Evolutionary conservation across 1,140 invertebrate species (phyloP).

Genomic region (Cotesia vestalis): DNA sequence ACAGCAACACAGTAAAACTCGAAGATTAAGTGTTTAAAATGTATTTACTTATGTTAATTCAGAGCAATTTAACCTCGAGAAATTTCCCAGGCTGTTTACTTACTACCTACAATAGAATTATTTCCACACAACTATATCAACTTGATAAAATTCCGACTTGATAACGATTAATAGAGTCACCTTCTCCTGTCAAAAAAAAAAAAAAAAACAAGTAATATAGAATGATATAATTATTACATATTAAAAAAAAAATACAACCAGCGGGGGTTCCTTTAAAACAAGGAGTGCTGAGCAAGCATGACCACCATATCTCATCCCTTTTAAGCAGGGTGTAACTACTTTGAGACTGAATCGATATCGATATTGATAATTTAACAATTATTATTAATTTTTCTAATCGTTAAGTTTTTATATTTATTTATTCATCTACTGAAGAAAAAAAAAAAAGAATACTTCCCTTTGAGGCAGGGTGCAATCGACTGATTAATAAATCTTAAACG

Average conservation of each 20-base stretch:
- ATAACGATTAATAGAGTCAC: no score
- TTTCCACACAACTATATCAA: no score
- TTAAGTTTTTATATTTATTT: slow-evolving; percentile 45
- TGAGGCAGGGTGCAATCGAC: slow-evolving; percentile 52
- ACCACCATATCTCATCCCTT: slow-evolving; percentile 55
- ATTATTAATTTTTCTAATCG: slow-evolving; percentile 44
- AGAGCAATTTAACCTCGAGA: no score
- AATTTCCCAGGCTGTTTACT: no score
- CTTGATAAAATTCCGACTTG: no score
- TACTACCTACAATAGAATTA: no score
- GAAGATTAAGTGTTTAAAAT: no score
- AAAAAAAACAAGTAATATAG: no score
- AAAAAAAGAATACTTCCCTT: slow-evolving; percentile 43
- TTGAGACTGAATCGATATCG: slow-evolving; percentile 52
- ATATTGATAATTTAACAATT: background rate
- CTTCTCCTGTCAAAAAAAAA: no score
- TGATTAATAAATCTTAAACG: slow-evolving; percentile 30
- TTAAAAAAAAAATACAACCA: slow-evolving; percentile 4
- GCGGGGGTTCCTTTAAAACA: slow-evolving; percentile 11
- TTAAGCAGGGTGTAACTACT: slow-evolving; percentile 56
- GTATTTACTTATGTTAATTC: no score
- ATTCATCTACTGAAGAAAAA: slow-evolving; percentile 18
- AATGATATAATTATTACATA: no score
- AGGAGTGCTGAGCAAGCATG: slow-evolving; percentile 53
- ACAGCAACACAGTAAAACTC: no score